phyloP scores from a whole-genome alignment of 2,888 invertebrate species.

The Panopea generosa region DNA sequence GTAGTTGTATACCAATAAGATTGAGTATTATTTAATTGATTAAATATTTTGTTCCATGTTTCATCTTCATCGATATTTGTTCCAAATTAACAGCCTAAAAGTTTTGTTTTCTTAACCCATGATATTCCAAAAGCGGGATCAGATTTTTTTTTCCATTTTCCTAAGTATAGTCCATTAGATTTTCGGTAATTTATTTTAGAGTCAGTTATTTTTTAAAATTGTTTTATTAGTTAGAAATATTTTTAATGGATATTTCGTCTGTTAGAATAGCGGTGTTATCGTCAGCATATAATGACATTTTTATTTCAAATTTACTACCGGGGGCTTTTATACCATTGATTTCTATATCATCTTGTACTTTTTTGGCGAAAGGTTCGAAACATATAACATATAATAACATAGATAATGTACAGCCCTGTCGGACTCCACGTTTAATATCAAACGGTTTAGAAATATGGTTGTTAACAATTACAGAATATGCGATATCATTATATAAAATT shows the following conservation, averaged over 20 bases:
- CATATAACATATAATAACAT: conserved; percentile 36
- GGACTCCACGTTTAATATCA: conserved; percentile 42
- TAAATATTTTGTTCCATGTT: conserved; percentile 35
- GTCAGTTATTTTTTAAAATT: conserved; percentile 30
- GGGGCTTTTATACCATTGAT: conserved; percentile 36
- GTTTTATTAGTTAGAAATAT: conserved; percentile 6
- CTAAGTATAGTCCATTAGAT: conserved; percentile 50
- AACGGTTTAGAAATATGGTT: conserved; percentile 25
- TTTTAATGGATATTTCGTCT: conserved; percentile 2
- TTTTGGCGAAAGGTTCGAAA: conserved; percentile 42
- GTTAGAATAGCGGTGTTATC: conserved; percentile 33
- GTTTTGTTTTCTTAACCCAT: conserved; percentile 47
- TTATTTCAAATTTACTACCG: conserved; percentile 22
- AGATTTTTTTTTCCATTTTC: conserved; percentile 58
- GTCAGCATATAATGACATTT: conserved; percentile 38
- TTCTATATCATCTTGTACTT: conserved; percentile 20
- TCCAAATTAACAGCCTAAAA: conserved; percentile 52
- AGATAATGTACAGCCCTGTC: conserved; percentile 57
- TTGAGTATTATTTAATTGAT: conserved; percentile 31
- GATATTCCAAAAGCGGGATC: conserved; percentile 61
- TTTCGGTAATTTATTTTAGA: conserved; percentile 38
- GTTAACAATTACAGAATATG: conserved; percentile 56
- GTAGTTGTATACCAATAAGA: no score
- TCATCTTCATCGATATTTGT: conserved; percentile 32
- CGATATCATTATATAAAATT: conserved; percentile 56